Evolutionary conservation across 2,888 invertebrate genomes (phyloP), one percentile per base, ranked within the genome.

Genomic region (Trachelus tabidus): DNA sequence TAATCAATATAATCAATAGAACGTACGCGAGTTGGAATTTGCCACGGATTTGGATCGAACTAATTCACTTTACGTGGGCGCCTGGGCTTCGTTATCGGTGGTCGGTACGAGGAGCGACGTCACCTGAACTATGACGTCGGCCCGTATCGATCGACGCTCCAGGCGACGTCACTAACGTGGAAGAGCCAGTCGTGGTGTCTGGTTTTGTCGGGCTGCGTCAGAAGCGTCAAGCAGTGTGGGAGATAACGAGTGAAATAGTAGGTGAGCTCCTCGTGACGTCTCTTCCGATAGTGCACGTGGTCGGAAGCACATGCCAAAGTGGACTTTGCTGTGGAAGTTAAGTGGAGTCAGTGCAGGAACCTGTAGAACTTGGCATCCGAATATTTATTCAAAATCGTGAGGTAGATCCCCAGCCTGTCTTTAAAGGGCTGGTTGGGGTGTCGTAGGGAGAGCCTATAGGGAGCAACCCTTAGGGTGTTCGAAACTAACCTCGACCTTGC

Each of bases 331-430:
- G 56, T 56, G 56, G 9, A 9, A 56, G 3, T 56, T 6, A 56
- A 56, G 56, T 56, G 56, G 23, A 23, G 9, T 56, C 56, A 0
- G 56, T 9, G 1, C 56, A 23, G 56, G 56, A 56, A 56, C 56
- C 56, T 56, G 56, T 56, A 9, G 56, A 56, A 56, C 56, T 23
- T 56, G 56, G 23, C 23, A 77, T 76, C 77, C 35, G 74, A 71
- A 73, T 79, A 71, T 73, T 79, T 77, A 75, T 79, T 79, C 35
- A 73, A 74, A 76, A 79, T 77, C 71, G 37, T 79, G 75, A 74
- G 34, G n/a, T n/a, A 69, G 31, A 33, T 40, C 35, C 23, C 15
- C 12, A 23, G 15, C 33, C n/a, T 31, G 35, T 56, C 31, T 23
- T 34, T 56, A 11, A 34, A 68, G 35, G 68, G 6, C 6, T 56